phyloP scores from a whole-genome alignment of 2,113 vertebrate species.

The Emydocephalus ijimae region DNA sequence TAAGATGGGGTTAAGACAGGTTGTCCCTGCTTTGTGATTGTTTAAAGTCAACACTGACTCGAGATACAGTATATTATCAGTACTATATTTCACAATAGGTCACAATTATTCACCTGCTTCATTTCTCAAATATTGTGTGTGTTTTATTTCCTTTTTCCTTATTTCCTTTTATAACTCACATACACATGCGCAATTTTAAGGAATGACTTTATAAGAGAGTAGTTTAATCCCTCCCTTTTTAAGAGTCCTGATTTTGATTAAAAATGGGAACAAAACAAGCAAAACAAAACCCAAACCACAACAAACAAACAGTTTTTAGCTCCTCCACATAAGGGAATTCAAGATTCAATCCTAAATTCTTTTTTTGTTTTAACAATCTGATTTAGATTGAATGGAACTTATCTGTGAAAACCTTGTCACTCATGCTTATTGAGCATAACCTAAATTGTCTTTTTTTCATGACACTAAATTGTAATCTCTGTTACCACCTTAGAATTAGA shows the following conservation, averaged over 20 bases:
- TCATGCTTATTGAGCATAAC: neutral
- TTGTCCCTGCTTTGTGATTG: neutral
- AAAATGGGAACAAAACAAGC: neutral
- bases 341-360: neutral
- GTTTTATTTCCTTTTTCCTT: neutral
- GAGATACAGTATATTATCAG: neutral
- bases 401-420: neutral
- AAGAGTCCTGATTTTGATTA: neutral
- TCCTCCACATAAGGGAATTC: neutral
- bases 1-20: neutral
- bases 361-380: neutral
- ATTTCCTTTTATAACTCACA: neutral
- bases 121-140: neutral
- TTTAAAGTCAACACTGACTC: neutral
- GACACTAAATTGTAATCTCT: neutral
- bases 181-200: neutral
- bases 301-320: too few species aligned
- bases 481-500: slow-evolving; percentile 1
- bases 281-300: neutral
- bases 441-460: neutral
- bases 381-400: neutral
- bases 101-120: neutral
- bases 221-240: neutral
- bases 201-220: neutral
- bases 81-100: neutral